Base-by-base conservation (phyloP, 2,797 vertebrate genomes). In the Thalassophryne amazonica region DNA sequence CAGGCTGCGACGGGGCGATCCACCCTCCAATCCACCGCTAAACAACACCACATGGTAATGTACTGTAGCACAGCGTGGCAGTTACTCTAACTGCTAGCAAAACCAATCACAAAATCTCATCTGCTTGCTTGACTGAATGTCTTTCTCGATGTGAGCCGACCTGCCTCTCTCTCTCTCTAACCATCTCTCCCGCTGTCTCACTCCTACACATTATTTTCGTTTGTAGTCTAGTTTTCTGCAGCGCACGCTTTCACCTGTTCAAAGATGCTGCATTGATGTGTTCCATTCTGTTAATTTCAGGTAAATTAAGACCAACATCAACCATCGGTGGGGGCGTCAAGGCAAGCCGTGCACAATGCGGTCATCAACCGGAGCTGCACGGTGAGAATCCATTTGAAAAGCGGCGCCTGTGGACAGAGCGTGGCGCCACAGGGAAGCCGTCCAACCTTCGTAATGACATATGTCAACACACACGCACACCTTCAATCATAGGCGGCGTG, bases 341-440 rank as follows among this genome's bases (percentile, higher is more conserved):
- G 14, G 8, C 39, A 3, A 42, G 45, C 18, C 22, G 31, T 12
- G 34, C 68, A 76, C 61, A 28, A 28, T 40, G 63, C 23, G 58
- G 49, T 42, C 5, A 25, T 48, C 51, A 40, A 5, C 37, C 14
- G 46, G 63, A 69, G 71, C 41, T 60, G 9, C 56, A 43, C 45
- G 45, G 9, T 37, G 34, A 53, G 61, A 68, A 83, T 64, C 69
- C 56, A 72, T 86, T 80, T 70, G 64, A 83, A 80, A 83, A 45
- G 60, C 18, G 53, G 64, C 39, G 61, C 43, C 67, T 33, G 47
- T 63, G 58, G 74, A 73, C 68, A 12, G 43, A 75, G 76, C 55
- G 24, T 2, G 45, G 46, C 78, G 74, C 78, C 75, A 47, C 16
- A 17, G 66, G 61, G 76, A 66, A 46, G 38, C 56, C 41, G 1